Percentiles rank a stretch among this genome's conserved stretches.
phyloP scores from a whole-genome alignment of 2,888 invertebrate species.

The Lapara coniferarum region DNA sequence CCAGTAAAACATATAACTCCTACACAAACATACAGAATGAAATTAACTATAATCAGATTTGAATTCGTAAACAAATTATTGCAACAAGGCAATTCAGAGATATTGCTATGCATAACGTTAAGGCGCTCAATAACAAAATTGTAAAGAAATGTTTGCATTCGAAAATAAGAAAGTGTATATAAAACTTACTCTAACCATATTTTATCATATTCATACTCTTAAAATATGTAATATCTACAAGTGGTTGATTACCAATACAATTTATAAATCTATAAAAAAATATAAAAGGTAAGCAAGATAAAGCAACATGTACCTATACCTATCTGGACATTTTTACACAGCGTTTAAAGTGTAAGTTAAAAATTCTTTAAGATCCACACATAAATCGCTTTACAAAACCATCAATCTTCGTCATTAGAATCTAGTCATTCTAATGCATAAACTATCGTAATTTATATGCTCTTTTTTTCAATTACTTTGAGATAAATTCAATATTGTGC shows the following conservation, averaged over 20 bases:
- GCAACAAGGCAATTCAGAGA: too few species aligned
- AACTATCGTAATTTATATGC: constrained; percentile 67
- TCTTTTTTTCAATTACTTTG: constrained; percentile 32
- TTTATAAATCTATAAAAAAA: too few species aligned
- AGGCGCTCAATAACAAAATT: background rate
- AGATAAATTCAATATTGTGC: background rate
- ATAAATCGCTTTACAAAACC: constrained; percentile 26
- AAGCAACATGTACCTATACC: background rate
- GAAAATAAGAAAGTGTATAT: too few species aligned
- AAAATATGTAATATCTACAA: background rate
- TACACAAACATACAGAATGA: too few species aligned
- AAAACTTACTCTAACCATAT: too few species aligned
- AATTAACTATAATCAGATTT: too few species aligned
- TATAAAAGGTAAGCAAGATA: background rate
- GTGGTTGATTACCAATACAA: too few species aligned
- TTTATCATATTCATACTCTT: background rate
- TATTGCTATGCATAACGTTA: too few species aligned
- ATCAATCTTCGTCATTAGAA: constrained; percentile 52
- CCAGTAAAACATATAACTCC: too few species aligned
- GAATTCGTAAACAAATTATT: too few species aligned
- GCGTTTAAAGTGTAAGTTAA: background rate
- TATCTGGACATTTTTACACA: background rate
- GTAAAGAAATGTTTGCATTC: background rate
- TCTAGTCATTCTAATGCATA: constrained; percentile 25
- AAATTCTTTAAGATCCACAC: background rate